Evolutionary conservation across 2,888 invertebrate species (phyloP), one percentile per base, ranked within the genome.

Genomic region (Panorpa germanica): DNA sequence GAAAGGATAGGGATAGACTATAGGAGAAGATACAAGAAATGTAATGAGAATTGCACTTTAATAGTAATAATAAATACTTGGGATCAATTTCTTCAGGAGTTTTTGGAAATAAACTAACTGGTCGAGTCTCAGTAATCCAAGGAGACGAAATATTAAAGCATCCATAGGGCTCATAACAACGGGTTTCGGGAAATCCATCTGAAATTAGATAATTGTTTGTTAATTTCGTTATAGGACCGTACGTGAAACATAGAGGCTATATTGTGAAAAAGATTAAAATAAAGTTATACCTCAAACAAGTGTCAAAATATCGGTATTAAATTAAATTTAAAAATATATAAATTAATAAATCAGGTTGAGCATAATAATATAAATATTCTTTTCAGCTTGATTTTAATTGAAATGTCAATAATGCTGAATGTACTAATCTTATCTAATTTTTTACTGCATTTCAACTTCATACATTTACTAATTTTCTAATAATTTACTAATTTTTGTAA

Each of bases 111-210:
- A 74, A 63, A 39, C 76, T 76, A 31, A 85, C 75, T 13, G 83
- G 83, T 15, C 85, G 62, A 32, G 71, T 64, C 38, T 70, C 70
- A 2, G 78, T 73, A 1, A 66, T 68, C 83, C 83, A 85, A 1
- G 82, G 82, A 17, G 69, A 62, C 9, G 65, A 66, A 34, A 77
- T 65, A 28, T 77, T 72, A 48, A 81, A 85, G 47, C 85, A 85
- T 4, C 83, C 85, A 41, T 75, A 82, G 1, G 66, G 66, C 1
- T 70, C 74, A 49, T 74, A 83, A 49, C 85, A 85, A 42, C 69
- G 63, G 27, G 65, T 44, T 40, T 65, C 65, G 29, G 46, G 46
- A 9, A 30, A 12, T 28, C 29, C 25, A 24, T 30, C 28, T 30
- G 15, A 9, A 30, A 29, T 10, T n/a, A 9, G n/a, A 8, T 8